Evolutionary conservation across 2,113 vertebrate genomes (phyloP), one percentile per base, ranked within the genome.

Genomic region (Camelus bactrianus): DNA sequence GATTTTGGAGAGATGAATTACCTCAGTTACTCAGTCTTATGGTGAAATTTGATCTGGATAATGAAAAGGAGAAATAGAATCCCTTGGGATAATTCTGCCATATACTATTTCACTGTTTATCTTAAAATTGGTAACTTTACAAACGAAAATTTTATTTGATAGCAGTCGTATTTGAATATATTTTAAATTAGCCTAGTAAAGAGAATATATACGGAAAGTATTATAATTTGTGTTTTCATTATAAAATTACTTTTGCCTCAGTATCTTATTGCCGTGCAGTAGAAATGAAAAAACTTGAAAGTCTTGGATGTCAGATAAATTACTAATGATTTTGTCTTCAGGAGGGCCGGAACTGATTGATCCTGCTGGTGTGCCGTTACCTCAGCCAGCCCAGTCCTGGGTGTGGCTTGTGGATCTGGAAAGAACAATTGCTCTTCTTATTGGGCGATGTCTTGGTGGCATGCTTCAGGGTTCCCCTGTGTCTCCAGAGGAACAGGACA

Each of bases 361-460:
- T 80, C 99, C 99, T 9, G 98, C 99, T 2, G 99, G 99, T 0
- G 95, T 98, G 97, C 98, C 99, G 1, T 98, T 99, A 94, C 99
- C 99, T 0, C 99, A 98, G 97, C 98, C 99, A 3, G 99, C 99
- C 0, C 99, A 99, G 91, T 99, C 98, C 2, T 99, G 99, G 99
- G 99, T 99, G 69, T 99, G 99, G 99, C 99, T 99, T 3, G 99
- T 99, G 87, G 99, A 99, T 97, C 98, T 99, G 72, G 99, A 99
- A 98, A 99, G 99, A 98, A 99, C 99, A 0, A 98, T 99, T 2
- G 99, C 99, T 58, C 98, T 99, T 89, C 99, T 99, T 73, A 99
- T 99, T 5, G 99, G 99, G 1, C 99, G 99, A 3, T 99, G 99
- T 91, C 99, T 99, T 2, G 99, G 99, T 1, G 99, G 99, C 84